These are phyloP conservation scores for Hippasteria phrygiana DNA, from an alignment of 53 echinoderm and acorn worm species.

Conservation along the genomic window DNA sequence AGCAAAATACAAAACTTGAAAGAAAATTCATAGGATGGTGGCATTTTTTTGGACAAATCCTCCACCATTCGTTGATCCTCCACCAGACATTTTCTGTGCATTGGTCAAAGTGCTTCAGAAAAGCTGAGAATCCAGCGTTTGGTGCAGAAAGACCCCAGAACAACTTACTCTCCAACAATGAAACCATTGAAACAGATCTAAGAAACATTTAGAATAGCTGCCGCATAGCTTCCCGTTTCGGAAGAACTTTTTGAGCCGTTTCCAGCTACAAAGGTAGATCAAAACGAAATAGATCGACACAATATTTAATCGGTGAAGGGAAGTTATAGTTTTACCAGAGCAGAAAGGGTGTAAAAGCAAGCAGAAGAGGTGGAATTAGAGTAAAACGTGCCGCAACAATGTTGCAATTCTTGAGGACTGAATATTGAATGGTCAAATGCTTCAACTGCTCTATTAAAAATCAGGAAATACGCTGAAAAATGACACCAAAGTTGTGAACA, in stretches of 20 bases:
- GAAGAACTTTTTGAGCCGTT: no score
- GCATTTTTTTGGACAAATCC: not conserved
- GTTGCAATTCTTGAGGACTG: not conserved
- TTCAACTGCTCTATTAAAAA: no score
- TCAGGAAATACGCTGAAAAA: no score
- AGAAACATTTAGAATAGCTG: not conserved
- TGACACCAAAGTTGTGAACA: no score
- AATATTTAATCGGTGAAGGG: no score
- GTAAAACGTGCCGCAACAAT: not conserved
- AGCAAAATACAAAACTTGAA: no score
- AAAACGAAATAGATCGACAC: no score
- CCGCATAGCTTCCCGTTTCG: not conserved
- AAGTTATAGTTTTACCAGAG: not conserved
- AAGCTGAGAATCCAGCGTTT: not conserved
- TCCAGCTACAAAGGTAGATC: no score
- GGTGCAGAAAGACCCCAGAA: not conserved
- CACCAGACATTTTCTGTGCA: not conserved
- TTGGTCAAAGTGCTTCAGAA: not conserved
- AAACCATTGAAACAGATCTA: not conserved
- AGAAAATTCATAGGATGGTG: no score
- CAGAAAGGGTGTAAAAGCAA: not conserved
- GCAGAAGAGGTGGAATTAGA: not conserved
- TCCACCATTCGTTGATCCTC: slow-evolving; percentile 2
- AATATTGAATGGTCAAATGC: not conserved
- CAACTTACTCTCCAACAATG: no score